Evolutionary conservation across 2,113 vertebrate species (phyloP), one percentile per base, ranked within the genome.

Genomic region (Tor tambroides): DNA sequence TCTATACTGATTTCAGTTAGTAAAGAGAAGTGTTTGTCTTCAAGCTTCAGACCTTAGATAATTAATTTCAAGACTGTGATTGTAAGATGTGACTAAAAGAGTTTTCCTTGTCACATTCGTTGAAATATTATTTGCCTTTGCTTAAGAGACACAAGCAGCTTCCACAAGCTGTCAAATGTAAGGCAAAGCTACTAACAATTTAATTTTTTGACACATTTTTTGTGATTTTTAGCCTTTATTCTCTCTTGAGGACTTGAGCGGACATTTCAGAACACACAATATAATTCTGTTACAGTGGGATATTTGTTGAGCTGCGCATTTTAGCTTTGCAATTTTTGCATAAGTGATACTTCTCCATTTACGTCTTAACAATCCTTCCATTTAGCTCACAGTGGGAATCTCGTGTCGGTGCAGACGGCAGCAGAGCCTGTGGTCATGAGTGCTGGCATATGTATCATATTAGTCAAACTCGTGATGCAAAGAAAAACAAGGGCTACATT

Each of bases 381-480:
- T 91, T 93, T 89, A 91, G 6, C 14, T 56, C 76, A 46, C 89
- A 87, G 86, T 89, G 86, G 83, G 91, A 92, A 80, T 79, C 91
- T 71, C n/a, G 65, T 91, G 89, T 89, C 90, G 17, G 32, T 12
- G 79, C n/a, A 79, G 72, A 35, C 83, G 5, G 81, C 63, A 23
- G 77, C 38, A 32, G 87, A 69, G 46, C 86, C 86, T 0, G 23
- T 61, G 71, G 94, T 94, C 94, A 95, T 88, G 93, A 88, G 93
- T 92, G 80, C 75, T 7, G 30, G 89, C 88, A 78, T 88, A 91
- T 17, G 92, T 87, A 77, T 89, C 88, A n/a, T 86, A 93, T 95
- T 93, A 94, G 85, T 87, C 86, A 75, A 88, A 85, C 93, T 91
- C 93, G 89, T 93, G 92, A 94, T 87, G 38, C 72, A 51, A 72